Conservation (phyloP, 2,888 invertebrate species). For the Marronus borbonicus region DNA sequence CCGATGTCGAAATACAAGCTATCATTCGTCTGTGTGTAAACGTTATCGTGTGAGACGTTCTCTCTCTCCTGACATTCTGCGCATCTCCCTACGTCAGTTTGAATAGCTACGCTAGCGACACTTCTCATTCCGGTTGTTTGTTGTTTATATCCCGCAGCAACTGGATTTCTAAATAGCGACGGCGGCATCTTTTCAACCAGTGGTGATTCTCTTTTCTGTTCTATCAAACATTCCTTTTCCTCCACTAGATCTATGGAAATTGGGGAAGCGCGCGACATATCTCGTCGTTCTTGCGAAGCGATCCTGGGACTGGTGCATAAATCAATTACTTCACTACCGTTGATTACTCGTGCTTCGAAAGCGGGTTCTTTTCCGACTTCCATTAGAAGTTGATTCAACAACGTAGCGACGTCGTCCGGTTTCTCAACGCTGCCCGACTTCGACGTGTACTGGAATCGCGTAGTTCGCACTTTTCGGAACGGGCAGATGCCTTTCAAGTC, state of each 20-base stretch:
- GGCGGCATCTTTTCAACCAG: not conserved
- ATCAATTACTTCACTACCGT: not conserved
- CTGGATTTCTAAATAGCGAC: too few relatives aligned
- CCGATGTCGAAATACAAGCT: not conserved
- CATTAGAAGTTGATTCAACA: not conserved
- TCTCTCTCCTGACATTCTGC: conserved; percentile 6
- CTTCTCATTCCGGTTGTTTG: not conserved
- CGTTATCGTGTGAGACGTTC: not conserved
- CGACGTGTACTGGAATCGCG: conserved; percentile 3
- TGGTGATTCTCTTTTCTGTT: not conserved
- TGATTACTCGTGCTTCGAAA: too few relatives aligned
- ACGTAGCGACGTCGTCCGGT: not conserved
- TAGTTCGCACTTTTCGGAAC: not conserved
- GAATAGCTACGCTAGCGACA: not conserved
- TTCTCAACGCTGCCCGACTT: not conserved
- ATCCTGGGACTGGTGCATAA: not conserved
- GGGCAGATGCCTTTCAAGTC: not conserved
- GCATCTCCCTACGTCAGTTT: not conserved
- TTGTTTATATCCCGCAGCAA: not conserved
- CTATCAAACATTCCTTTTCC: too few relatives aligned
- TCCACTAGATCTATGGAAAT: not conserved
- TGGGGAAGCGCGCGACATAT: not conserved
- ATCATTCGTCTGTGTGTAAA: not conserved
- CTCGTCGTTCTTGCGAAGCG: not conserved
- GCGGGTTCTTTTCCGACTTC: not conserved